A percentile compares a stretch with the other conserved stretches of the same genome.
These are phyloP conservation scores for Iphiclides podalirius DNA, from an alignment of 2,888 invertebrate genomes.

Conservation along the genomic window DNA sequence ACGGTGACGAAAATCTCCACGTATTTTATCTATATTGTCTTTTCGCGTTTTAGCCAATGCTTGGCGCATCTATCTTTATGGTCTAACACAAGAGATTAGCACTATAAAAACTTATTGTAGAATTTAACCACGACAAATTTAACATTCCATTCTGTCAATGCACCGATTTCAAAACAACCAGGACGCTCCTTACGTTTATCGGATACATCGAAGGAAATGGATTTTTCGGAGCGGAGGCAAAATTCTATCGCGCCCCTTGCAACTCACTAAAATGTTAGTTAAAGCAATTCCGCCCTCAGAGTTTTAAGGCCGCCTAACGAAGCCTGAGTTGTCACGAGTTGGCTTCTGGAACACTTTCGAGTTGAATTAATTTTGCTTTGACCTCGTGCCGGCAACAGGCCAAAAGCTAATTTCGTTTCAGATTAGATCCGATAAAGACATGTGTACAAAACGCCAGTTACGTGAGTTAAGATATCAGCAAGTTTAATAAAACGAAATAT, in stretches of 20 bases:
- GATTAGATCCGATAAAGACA: background rate
- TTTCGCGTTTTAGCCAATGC: too few species aligned
- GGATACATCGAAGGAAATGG: background rate
- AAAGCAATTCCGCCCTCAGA: conserved; percentile 16
- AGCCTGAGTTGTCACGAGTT: conserved; percentile 17
- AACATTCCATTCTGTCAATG: too few species aligned
- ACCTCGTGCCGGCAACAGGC: conserved; percentile 11
- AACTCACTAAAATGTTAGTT: conserved; percentile 20
- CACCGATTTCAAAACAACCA: too few species aligned
- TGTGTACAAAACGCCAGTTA: too few species aligned
- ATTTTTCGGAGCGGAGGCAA: background rate
- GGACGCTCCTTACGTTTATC: background rate
- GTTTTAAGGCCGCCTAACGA: conserved; percentile 18
- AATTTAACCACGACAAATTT: too few species aligned
- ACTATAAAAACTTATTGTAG: too few species aligned
- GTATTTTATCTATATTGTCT: too few species aligned
- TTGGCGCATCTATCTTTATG: too few species aligned
- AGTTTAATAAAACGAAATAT: too few species aligned
- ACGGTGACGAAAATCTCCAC: too few species aligned
- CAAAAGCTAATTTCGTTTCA: conserved; percentile 19
- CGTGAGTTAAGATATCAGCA: too few species aligned
- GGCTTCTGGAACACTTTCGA: conserved; percentile 15
- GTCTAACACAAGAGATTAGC: too few species aligned
- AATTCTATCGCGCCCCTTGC: background rate
- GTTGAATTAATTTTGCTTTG: conserved; percentile 20